Percentiles rank a stretch among this genome's conserved stretches.
Conservation (phyloP, 1,140 invertebrate species). For the Hyles euphorbiae region DNA sequence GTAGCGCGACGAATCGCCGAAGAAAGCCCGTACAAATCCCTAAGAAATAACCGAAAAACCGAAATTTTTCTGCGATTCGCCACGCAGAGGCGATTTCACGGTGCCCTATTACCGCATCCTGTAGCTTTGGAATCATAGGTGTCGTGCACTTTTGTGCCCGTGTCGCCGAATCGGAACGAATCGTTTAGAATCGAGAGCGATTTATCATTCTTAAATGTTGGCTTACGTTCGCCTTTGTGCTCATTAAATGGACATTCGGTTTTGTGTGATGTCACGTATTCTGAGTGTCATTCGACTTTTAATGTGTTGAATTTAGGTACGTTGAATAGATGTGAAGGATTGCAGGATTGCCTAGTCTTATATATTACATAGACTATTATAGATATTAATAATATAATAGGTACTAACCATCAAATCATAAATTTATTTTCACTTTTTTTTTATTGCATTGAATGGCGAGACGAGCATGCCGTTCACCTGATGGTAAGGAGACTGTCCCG, state of each 20-base stretch:
- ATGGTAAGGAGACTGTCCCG: no score
- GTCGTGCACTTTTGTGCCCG: constrained; percentile 53
- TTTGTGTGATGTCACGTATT: constrained; percentile 64
- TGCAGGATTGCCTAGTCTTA: constrained; percentile 1
- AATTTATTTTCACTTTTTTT: no score
- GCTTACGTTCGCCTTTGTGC: constrained; percentile 35
- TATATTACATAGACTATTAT: neutral
- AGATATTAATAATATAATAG: no score
- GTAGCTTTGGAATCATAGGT: constrained; percentile 29
- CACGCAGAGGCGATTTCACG: constrained; percentile 62
- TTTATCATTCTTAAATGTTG: constrained; percentile 72
- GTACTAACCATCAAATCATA: no score
- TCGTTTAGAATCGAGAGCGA: constrained; percentile 54
- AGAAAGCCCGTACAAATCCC: constrained; percentile 73
- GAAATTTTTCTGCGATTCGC: constrained; percentile 73
- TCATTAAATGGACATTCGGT: constrained; percentile 56
- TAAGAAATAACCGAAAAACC: constrained; percentile 75
- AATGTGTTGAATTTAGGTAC: neutral
- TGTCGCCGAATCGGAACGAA: constrained; percentile 63
- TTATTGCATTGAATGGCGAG: no score
- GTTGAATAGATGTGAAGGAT: constrained; percentile 1
- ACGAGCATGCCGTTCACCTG: no score
- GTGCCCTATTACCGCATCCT: constrained; percentile 59
- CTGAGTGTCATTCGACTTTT: constrained; percentile 25
- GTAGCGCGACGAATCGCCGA: constrained; percentile 65